A percentile compares a stretch with the other conserved stretches of the same genome.
Conservation (phyloP, 1,140 invertebrate genomes). For the Aricia agestis region DNA sequence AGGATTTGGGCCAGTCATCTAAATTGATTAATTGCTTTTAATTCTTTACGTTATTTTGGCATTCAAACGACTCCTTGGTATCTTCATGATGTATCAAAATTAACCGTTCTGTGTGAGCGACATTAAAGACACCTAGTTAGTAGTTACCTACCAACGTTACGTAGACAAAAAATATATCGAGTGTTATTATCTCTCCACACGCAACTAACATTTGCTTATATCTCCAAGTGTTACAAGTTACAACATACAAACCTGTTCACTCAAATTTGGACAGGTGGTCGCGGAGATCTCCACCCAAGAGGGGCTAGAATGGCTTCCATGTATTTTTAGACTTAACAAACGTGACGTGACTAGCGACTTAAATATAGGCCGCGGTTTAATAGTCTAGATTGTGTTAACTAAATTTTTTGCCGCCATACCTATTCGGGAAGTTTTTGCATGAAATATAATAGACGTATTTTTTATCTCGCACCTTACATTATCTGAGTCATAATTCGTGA, state of each 20-base stretch:
- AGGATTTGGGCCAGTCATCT: too few species aligned
- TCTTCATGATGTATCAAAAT: neutral
- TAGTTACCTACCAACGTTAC: neutral
- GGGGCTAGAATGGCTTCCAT: neutral
- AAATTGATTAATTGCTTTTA: neutral
- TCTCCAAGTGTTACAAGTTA: neutral
- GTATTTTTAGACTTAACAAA: slow-evolving; percentile 11
- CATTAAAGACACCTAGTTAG: neutral
- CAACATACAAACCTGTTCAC: neutral
- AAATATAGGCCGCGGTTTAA: slow-evolving; percentile 19
- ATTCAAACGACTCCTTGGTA: too few species aligned
- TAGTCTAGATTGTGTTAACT: slow-evolving; percentile 23
- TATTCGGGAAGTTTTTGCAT: slow-evolving; percentile 3
- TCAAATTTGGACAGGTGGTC: neutral
- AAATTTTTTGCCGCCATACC: slow-evolving; percentile 23
- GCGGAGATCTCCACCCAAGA: neutral
- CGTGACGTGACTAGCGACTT: slow-evolving; percentile 24
- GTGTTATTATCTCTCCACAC: slow-evolving; percentile 1
- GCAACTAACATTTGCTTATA: neutral
- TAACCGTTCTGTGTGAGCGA: neutral
- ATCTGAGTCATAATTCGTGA: neutral
- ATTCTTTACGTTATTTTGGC: too few species aligned
- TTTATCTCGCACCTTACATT: slow-evolving; percentile 6
- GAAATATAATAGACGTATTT: neutral
- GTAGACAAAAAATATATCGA: neutral